Evolutionary conservation across 2,888 invertebrate genomes (phyloP).

Genomic region (Pristionchus exspectatus): DNA sequence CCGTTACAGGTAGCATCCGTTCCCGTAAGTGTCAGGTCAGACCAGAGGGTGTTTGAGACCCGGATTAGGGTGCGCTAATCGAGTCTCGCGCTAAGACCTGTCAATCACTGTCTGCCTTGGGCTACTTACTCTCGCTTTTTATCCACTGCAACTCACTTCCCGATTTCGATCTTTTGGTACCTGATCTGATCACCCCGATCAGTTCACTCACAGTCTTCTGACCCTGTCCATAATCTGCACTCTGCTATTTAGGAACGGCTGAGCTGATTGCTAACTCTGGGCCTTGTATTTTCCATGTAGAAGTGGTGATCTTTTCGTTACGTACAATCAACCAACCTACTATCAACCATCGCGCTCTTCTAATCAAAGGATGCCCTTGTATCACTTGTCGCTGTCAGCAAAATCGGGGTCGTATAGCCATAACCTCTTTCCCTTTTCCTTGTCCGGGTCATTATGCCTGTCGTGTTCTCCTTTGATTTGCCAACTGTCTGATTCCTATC

Average conservation of each 20-base stretch:
- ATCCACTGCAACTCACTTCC: background rate
- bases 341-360: constrained; percentile 25
- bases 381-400: constrained; percentile 29
- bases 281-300: background rate
- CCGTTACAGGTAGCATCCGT: background rate
- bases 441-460: constrained; percentile 41
- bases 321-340: background rate
- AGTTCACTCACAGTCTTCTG: background rate
- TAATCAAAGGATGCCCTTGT: constrained; percentile 43
- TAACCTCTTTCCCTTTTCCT: background rate
- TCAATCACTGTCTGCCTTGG: constrained; percentile 44
- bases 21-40: constrained; percentile 15
- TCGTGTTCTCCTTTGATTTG: constrained; percentile 52
- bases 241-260: background rate
- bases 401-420: constrained; percentile 35
- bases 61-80: constrained; percentile 8
- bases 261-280: background rate
- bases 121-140: constrained; percentile 36
- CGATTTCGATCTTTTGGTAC: background rate
- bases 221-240: background rate
- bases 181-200: background rate
- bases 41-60: background rate
- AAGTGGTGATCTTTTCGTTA: background rate
- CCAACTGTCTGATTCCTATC: constrained; percentile 36
- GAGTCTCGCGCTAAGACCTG: constrained; percentile 21